Conservation (phyloP, 2,797 vertebrate species). For the Acanthornis magna region DNA sequence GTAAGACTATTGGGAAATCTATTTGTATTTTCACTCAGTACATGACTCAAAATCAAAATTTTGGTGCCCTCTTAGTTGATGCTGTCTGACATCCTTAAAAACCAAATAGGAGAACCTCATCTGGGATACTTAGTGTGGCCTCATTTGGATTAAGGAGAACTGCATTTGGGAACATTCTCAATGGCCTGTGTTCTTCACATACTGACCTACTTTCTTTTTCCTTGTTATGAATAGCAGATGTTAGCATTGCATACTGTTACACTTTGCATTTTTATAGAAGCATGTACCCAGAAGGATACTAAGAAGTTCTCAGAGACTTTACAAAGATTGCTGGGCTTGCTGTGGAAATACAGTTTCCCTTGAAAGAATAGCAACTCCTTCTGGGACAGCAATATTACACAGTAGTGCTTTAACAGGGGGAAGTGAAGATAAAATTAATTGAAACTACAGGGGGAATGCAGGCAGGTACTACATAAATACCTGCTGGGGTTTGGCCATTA, state of each 20-base stretch:
- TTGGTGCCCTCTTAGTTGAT: not conserved
- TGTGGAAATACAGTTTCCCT: conserved; percentile 4
- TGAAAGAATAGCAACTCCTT: not conserved
- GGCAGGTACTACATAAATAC: not conserved
- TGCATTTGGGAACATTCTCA: not conserved
- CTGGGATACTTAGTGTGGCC: not conserved
- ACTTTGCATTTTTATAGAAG: not conserved
- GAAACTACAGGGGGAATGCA: conserved; percentile 1
- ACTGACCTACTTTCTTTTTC: not conserved
- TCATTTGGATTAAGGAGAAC: not conserved
- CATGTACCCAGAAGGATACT: not conserved
- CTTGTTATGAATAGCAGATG: not conserved
- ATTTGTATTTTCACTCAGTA: not conserved
- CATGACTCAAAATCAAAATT: not conserved
- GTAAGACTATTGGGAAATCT: not conserved
- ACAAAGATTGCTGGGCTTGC: not conserved
- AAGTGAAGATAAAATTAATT: conserved; percentile 27
- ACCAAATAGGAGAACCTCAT: not conserved
- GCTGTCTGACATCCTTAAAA: not conserved
- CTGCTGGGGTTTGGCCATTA: not conserved
- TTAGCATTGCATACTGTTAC: not conserved
- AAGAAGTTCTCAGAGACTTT: not conserved
- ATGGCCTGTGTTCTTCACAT: not conserved
- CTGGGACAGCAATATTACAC: not conserved
- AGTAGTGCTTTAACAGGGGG: not conserved